Conservation (phyloP, 2,113 vertebrate genomes). For the Oreochromis niloticus region DNA sequence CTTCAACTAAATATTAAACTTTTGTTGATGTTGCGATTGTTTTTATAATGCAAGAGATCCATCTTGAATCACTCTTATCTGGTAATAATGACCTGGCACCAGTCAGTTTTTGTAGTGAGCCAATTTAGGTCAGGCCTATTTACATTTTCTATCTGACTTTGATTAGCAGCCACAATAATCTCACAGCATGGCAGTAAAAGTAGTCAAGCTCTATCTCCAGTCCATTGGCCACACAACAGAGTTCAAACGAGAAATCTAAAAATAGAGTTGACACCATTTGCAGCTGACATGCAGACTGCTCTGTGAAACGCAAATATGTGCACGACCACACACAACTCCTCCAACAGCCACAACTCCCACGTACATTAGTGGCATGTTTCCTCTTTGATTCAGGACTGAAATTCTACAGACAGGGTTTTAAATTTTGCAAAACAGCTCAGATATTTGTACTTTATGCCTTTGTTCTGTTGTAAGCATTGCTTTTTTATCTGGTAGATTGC, state of each 20-base stretch:
- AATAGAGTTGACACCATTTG: conserved; percentile 53
- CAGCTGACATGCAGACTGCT: conserved; percentile 51
- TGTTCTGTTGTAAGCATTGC: not conserved
- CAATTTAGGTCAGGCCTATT: not conserved
- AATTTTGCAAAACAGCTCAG: not conserved
- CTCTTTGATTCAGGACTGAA: not conserved
- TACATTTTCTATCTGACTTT: not conserved
- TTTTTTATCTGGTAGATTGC: not conserved
- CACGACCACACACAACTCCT: not conserved
- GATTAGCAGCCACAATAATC: not conserved
- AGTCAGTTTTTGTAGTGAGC: not conserved
- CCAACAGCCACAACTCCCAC: not conserved
- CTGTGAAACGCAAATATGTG: conserved; percentile 1
- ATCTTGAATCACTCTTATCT: not conserved
- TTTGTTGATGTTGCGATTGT: not conserved
- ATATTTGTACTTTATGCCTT: not conserved
- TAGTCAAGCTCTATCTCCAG: not conserved
- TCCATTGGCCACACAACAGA: conserved; percentile 10
- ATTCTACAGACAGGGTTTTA: not conserved
- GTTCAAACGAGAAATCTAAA: conserved; percentile 43
- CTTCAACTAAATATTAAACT: not conserved
- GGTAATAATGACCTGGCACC: not conserved
- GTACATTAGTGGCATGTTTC: not conserved
- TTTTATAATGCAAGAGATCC: not conserved
- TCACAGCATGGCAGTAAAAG: not conserved